phyloP scores from a whole-genome alignment of 2,797 vertebrate genomes.

The Pseudomugil gertrudae region DNA sequence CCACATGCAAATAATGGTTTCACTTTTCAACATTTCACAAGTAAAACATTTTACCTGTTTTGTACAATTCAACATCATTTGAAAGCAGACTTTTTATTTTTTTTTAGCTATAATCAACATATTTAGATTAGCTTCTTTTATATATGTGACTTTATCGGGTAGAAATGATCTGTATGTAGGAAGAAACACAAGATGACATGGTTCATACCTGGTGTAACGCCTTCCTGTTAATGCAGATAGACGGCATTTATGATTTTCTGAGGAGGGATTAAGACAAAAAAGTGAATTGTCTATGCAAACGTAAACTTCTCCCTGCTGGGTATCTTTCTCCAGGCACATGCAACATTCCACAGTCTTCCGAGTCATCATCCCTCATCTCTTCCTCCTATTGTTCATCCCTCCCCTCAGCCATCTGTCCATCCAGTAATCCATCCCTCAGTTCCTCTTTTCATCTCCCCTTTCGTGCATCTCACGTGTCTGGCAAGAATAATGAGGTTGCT shows the following conservation, averaged over 20 bases:
- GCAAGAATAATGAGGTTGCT: slow-evolving; percentile 33
- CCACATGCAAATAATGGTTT: slow-evolving; percentile 53
- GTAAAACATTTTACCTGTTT: slow-evolving; percentile 4
- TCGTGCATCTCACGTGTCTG: slow-evolving; percentile 30
- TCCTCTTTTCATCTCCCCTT: slow-evolving; percentile 37
- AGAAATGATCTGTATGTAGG: too few species aligned
- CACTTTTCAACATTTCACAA: slow-evolving; percentile 29
- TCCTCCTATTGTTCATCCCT: slow-evolving; percentile 33
- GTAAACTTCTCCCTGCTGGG: too few species aligned
- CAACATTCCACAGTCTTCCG: slow-evolving; percentile 43
- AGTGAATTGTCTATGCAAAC: not conserved
- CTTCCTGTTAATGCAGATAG: slow-evolving; percentile 9
- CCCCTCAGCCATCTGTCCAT: slow-evolving; percentile 26
- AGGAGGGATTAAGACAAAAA: not conserved
- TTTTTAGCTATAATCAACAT: too few species aligned
- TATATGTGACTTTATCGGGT: too few species aligned
- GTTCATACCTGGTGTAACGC: not conserved
- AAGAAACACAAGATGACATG: not conserved
- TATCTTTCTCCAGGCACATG: slow-evolving; percentile 42
- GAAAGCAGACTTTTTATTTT: too few species aligned
- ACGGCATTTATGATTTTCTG: not conserved
- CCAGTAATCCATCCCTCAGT: slow-evolving; percentile 30
- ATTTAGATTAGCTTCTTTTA: too few species aligned
- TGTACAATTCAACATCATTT: not conserved
- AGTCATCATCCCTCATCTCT: slow-evolving; percentile 24